Evolutionary conservation across 2,888 invertebrate genomes (phyloP), one percentile per base, ranked within the genome.

Genomic region (Cheiracanthium punctorium): DNA sequence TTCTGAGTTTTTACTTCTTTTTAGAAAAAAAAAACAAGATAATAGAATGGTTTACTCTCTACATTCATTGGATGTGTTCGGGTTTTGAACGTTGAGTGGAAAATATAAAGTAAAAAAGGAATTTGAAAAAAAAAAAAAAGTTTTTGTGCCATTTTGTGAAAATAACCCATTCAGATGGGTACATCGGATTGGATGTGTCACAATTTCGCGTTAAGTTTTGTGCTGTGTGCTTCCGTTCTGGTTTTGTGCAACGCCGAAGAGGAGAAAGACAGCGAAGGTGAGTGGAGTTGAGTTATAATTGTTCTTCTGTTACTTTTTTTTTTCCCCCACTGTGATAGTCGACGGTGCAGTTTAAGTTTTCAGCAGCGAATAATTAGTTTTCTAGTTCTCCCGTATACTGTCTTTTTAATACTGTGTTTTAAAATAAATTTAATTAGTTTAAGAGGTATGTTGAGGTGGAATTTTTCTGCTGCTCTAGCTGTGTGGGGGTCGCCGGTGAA

Each of bases 201-300:
- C 43, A 43, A 43, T n/a, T 71, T 71, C 28, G 71, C 29, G 28
- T 17, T 71, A 17, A 71, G 71, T 71, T 71, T 71, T 43, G 71
- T 71, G 24, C 41, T 71, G 43, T 71, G 71, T 43, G 28, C 43
- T 14, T 43, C 37, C n/a, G 43, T 71, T 43, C 71, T 71, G 28
- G 28, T 71, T 17, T n/a, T 37, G 29, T 43, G 71, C 71, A 17
- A 29, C 24, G 43, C 28, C 5, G 71, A 71, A 17, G 71, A 71
- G 33, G 71, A 71, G 17, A 71, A 71, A 17, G 71, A 71, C n/a
- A 71, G 71, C n/a, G 71, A 71, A 71, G 71, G 71, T 71, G 43
- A 43, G 71, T n/a, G n/a, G n/a, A n/a, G n/a, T n/a, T n/a, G n/a
- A n/a, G n/a, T n/a, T n/a, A n/a, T n/a, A n/a, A n/a, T n/a, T n/a